Evolutionary conservation across 1,140 invertebrate genomes (phyloP), one percentile per base, ranked within the genome.

Genomic region (Saccostrea echinata): DNA sequence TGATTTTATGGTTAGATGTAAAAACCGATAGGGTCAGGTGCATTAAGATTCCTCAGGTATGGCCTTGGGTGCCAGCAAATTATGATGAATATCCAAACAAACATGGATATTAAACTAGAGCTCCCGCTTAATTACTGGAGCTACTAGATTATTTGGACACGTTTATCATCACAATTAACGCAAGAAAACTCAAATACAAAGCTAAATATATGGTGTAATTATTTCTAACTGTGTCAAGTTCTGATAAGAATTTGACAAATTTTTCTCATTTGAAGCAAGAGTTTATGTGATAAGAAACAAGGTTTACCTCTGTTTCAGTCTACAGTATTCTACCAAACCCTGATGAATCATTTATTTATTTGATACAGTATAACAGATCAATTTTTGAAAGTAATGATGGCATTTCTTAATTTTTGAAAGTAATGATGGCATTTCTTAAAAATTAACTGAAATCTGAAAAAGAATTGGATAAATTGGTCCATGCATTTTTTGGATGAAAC

Each of bases 1-100:
- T 76, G 27, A 11, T 76, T 76, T 76, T 76, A 76, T 76, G 27
- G 27, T 76, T 76, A 76, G 68, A 76, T 76, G 27, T 76, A 30
- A 30, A n/a, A 76, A 76, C 68, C 11, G 27, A 76, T 76, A 33
- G 68, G 68, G 27, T 33, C 11, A 33, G 68, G 68, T 76, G 68
- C 68, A 76, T 76, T 27, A 61, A 61, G 55, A 61, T 61, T 21
- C n/a, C 11, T 76, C 27, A 76, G 68, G 16, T 76, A 33, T 76
- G 68, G 16, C 68, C 68, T 76, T 76, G 68, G 13, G 27, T 33
- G 18, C 13, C 55, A 61, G 55, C 55, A 61, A 76, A 76, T 13
- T 13, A 30, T 9, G 30, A 18, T 18, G 27, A 30, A 76, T 76
- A 12, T 33, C 27, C 68, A 16, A 33, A 30, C n/a, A 24, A 71